Conservation (phyloP, 2,797 vertebrate species). For the Argyrosomus regius region DNA sequence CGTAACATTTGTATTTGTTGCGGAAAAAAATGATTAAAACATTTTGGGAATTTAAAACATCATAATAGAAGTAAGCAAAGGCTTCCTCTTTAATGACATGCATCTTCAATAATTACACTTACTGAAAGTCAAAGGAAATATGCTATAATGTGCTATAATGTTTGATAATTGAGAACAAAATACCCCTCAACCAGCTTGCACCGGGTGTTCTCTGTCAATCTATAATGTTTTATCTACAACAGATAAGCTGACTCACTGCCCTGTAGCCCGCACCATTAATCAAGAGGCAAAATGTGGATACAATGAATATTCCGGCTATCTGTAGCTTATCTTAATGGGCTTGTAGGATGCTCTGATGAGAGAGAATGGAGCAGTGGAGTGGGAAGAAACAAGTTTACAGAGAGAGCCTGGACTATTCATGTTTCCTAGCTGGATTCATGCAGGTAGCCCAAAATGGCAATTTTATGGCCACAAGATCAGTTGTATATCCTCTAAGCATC, state of each 20-base stretch:
- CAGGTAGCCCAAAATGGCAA: slow-evolving; percentile 3
- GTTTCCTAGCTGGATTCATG: not conserved
- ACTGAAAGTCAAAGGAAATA: not conserved
- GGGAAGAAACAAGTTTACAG: not conserved
- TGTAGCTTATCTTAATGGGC: slow-evolving; percentile 60
- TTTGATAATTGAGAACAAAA: slow-evolving; percentile 24
- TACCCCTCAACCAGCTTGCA: slow-evolving; percentile 5
- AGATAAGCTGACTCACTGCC: slow-evolving; percentile 49
- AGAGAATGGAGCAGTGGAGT: slow-evolving; percentile 1
- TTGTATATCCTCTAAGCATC: not conserved
- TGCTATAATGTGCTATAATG: not conserved
- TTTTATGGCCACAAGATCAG: not conserved
- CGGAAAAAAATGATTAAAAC: not conserved
- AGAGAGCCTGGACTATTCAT: not conserved
- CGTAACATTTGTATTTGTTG: slow-evolving; percentile 11
- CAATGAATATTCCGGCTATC: slow-evolving; percentile 56
- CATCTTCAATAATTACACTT: not conserved
- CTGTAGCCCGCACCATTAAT: slow-evolving; percentile 56
- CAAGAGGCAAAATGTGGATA: slow-evolving; percentile 58
- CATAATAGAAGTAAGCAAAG: not conserved
- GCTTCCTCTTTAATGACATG: not conserved
- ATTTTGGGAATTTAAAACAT: not conserved
- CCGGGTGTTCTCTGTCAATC: slow-evolving; percentile 42
- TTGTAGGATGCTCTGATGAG: slow-evolving; percentile 37
- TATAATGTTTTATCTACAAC: slow-evolving; percentile 44